Conservation (phyloP, 2,113 vertebrate species). For the Bombycilla garrulus region DNA sequence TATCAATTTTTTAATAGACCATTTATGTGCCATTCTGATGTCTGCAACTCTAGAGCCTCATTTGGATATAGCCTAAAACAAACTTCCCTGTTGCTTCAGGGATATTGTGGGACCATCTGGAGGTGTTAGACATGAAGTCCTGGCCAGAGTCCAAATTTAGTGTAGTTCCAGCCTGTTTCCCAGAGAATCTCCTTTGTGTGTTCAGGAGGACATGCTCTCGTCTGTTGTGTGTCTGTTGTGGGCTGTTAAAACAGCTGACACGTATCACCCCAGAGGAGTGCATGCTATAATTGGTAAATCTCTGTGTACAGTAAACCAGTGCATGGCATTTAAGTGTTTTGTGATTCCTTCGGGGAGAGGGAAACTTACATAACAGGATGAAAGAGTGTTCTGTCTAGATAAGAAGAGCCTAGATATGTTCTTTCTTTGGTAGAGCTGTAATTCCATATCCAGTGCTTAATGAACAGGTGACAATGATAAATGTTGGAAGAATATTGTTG, state of each 20-base stretch:
- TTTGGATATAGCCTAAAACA: neutral
- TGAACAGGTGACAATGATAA: constrained; percentile 14
- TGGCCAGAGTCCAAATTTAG: neutral
- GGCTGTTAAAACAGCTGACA: neutral
- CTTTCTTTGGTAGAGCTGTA: neutral
- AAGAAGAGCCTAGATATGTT: neutral
- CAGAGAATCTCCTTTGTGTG: neutral
- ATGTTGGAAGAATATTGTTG: neutral
- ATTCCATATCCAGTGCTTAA: neutral
- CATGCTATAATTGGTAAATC: neutral
- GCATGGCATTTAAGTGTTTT: neutral
- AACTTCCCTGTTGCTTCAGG: neutral
- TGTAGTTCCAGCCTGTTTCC: neutral
- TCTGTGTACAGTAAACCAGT: neutral
- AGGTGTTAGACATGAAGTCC: neutral
- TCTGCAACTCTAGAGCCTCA: neutral
- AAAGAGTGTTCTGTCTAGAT: neutral
- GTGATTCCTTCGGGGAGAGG: neutral
- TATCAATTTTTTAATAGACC: neutral
- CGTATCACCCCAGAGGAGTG: neutral
- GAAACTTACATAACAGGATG: neutral
- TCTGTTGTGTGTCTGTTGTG: neutral
- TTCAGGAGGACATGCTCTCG: neutral
- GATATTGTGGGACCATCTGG: neutral
- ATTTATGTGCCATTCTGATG: neutral